These are phyloP conservation scores for Lysandra bellargus DNA, from an alignment of 2,888 invertebrate genomes.

Conservation along the genomic window DNA sequence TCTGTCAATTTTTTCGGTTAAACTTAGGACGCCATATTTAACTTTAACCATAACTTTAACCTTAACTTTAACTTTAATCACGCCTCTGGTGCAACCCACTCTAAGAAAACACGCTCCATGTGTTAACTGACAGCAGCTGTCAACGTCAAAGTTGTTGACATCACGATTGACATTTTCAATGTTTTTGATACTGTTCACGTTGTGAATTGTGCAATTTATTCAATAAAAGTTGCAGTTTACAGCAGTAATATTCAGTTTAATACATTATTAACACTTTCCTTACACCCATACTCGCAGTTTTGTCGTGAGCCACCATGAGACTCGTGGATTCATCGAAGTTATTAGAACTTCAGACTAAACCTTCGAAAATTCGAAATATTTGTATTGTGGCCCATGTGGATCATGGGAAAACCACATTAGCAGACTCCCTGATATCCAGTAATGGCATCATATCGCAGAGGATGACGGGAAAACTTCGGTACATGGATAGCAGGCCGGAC, in stretches of 20 bases:
- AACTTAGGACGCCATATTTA: too few species aligned
- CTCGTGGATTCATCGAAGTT: slow-evolving; percentile 80
- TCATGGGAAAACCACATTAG: slow-evolving; percentile 98
- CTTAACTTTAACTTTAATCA: too few species aligned
- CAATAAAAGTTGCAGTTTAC: slow-evolving; percentile 31
- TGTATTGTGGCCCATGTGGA: slow-evolving; percentile 99
- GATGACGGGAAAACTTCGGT: slow-evolving; percentile 94
- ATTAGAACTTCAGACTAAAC: slow-evolving; percentile 84
- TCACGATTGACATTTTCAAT: slow-evolving; percentile 39
- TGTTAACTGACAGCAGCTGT: slow-evolving; percentile 33
- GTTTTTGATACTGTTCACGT: slow-evolving; percentile 40
- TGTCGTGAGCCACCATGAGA: slow-evolving; percentile 70
- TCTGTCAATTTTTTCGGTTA: too few species aligned
- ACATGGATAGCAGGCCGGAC: slow-evolving; percentile 97
- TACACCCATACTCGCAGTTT: background rate
- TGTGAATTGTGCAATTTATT: slow-evolving; percentile 47
- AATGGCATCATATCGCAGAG: slow-evolving; percentile 96
- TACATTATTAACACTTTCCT: background rate
- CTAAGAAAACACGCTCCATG: slow-evolving; percentile 31
- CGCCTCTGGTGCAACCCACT: too few species aligned
- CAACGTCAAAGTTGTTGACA: slow-evolving; percentile 37
- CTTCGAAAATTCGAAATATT: slow-evolving; percentile 90
- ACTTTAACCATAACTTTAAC: too few species aligned
- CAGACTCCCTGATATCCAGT: slow-evolving; percentile 95
- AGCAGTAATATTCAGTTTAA: background rate